A percentile compares a stretch with the other conserved stretches of the same genome.
Evolutionary conservation across 2,797 vertebrate genomes (phyloP).

Genomic region (Arnoldichthys spilopterus): DNA sequence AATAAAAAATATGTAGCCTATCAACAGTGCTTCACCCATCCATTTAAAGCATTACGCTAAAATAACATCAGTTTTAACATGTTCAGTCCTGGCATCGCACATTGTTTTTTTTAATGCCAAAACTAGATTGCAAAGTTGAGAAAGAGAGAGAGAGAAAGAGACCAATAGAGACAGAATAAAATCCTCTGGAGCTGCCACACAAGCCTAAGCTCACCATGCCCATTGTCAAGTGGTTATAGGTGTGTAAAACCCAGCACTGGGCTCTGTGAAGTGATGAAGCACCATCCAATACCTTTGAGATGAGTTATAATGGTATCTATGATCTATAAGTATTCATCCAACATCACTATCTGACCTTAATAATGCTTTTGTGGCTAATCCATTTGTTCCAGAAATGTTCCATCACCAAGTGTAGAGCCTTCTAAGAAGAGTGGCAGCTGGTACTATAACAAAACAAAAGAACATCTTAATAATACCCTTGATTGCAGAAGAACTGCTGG

Average conservation of each 20-base stretch:
- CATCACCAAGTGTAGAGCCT: not conserved
- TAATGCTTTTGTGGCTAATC: not conserved
- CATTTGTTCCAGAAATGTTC: not conserved
- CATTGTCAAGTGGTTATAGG: not conserved
- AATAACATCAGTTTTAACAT: not conserved
- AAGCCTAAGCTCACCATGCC: no score
- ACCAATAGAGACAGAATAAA: not conserved
- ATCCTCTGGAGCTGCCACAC: no score
- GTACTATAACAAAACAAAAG: not conserved
- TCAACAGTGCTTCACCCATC: conserved; percentile 9
- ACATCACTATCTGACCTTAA: not conserved
- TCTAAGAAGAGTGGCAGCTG: not conserved
- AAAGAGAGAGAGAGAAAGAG: not conserved
- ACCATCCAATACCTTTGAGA: not conserved
- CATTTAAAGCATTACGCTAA: not conserved
- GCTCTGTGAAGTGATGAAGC: not conserved
- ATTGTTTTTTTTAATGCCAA: not conserved
- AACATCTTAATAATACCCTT: not conserved
- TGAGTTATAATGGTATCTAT: not conserved
- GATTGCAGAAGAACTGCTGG: not conserved
- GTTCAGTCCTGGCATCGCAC: not conserved
- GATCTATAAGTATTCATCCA: not conserved
- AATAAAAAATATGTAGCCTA: conserved; percentile 44
- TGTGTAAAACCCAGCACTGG: not conserved
- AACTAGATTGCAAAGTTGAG: conserved; percentile 8